Evolutionary conservation across 37 sponge, comb jelly and placozoan species (phyloP), one percentile per base, ranked within the genome.

Genomic region (Petrosia ficiformis): DNA sequence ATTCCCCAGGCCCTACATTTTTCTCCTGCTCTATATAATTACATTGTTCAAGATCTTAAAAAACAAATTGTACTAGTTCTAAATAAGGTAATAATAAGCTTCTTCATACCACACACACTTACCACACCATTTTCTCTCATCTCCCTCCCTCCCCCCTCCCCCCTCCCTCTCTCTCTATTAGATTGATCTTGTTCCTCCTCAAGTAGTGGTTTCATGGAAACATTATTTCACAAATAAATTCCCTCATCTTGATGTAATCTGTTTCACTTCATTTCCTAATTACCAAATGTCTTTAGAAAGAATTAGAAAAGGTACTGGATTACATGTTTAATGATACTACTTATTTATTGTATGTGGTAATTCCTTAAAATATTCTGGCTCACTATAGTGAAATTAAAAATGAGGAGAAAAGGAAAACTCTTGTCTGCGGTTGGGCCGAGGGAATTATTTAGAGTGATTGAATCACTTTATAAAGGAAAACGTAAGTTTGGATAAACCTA

Each of bases 201-300:
- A 87, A 74, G 95, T 98, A 2, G 90, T 80, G 2, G 91, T 98
- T 16, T 90, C 99, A 14, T 98, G 99, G 99, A 86, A 85, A 67
- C 86, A 84, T 56, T 95, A 98, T 72, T 98, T 98, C 78, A 74
- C 76, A 16, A 31, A 60, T 32, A 77, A 84, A 26, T 98, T 84
- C 72, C 93, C 95, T 30, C 70, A 87, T 0, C 79, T 95, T 25
- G 72, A 83, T 30, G 91, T 98, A 34, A 79, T 98, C 64, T 90
- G 93, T 76, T 98, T 98, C 87, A 90, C 99, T 21, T 80, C 87
- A 22, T 86, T 78, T 63, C 93, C 99, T 0, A 72, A 87, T 73
- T 70, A 57, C 3, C 64, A 88, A 34, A 69, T 64, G 25, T 82
- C 89, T 37, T 4, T 72, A 8, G 26, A 79, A 24, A 39, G 72